Percentiles rank a stretch among this genome's conserved stretches.
Conservation (phyloP, 2,113 vertebrate genomes). For the Alethe diademata region DNA sequence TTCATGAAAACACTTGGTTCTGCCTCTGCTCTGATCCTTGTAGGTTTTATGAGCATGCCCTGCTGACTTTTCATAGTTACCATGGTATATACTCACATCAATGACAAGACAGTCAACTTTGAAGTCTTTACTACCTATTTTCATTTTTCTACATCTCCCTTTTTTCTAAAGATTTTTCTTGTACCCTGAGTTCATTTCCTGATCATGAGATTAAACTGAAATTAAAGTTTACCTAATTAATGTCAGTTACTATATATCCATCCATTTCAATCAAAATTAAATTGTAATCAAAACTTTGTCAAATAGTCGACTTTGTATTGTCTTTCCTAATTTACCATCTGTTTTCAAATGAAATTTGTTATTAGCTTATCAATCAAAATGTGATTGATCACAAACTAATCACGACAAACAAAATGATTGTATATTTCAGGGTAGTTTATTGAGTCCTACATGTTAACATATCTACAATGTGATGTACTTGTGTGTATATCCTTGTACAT, state of each 20-base stretch:
- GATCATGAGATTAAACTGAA: background rate
- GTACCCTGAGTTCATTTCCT: background rate
- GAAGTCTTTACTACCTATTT: background rate
- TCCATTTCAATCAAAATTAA: background rate
- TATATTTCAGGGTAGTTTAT: background rate
- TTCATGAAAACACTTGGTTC: background rate
- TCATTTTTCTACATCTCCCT: background rate
- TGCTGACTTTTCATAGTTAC: background rate
- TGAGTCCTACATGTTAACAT: background rate
- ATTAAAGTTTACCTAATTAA: background rate
- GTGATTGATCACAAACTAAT: background rate
- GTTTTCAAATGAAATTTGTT: background rate
- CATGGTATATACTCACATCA: background rate
- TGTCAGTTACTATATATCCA: background rate
- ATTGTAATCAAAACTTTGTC: background rate
- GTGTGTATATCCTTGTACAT: background rate
- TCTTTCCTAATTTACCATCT: background rate
- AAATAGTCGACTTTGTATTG: background rate
- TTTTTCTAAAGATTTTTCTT: background rate
- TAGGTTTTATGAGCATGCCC: background rate
- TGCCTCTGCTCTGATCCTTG: background rate
- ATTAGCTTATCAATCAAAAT: background rate
- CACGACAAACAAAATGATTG: rapidly evolving
- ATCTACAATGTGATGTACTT: background rate
- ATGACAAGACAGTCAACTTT: background rate